Conservation (phyloP, 2,113 vertebrate genomes). For the Tenebrosternarchus preto region DNA sequence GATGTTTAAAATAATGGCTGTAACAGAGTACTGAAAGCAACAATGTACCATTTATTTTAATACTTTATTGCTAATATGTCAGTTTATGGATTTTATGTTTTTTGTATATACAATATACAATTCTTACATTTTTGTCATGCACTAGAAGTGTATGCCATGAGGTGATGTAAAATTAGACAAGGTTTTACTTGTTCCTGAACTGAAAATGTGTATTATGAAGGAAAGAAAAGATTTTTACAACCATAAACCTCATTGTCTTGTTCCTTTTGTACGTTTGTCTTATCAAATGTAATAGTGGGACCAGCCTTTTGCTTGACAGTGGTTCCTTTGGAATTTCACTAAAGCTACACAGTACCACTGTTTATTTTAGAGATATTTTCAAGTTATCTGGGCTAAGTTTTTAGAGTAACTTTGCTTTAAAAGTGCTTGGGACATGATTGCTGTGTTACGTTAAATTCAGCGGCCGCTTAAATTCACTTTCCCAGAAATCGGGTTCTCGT, state of each 20-base stretch:
- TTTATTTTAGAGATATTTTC: neutral
- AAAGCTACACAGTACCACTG: constrained; percentile 44
- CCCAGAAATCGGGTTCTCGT: no score
- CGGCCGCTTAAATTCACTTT: no score
- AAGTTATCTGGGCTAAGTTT: no score
- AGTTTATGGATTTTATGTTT: constrained; percentile 30
- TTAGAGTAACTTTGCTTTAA: no score
- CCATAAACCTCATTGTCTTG: neutral
- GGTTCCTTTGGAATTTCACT: constrained; percentile 33
- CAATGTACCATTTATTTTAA: constrained; percentile 60
- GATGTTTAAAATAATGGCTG: neutral
- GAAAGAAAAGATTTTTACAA: constrained; percentile 61
- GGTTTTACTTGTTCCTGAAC: constrained; percentile 77
- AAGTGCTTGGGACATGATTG: no score
- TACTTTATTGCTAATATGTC: constrained; percentile 24
- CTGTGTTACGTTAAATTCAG: no score
- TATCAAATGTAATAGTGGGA: constrained; percentile 50
- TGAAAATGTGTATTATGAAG: constrained; percentile 58
- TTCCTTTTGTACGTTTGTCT: constrained; percentile 58
- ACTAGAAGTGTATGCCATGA: constrained; percentile 39
- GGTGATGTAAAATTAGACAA: constrained; percentile 62
- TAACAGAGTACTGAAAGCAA: constrained; percentile 4
- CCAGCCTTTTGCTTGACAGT: constrained; percentile 59
- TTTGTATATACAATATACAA: constrained; percentile 44
- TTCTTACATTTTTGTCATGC: constrained; percentile 32